Conservation (phyloP, 1,140 invertebrate genomes). For the Drosophila santomea region DNA sequence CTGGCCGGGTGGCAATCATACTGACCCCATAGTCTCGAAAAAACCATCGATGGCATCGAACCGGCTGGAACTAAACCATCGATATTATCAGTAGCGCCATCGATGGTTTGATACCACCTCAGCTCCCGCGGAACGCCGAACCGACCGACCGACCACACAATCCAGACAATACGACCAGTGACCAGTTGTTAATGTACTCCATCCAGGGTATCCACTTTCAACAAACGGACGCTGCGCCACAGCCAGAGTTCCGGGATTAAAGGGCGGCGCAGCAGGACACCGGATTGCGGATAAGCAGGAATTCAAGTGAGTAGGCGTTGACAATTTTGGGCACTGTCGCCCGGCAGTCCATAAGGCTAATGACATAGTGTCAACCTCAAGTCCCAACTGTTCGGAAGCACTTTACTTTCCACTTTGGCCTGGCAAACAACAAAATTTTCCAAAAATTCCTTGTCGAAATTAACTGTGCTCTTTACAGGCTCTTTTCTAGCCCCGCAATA, state of each 20-base stretch:
- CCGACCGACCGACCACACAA: background rate
- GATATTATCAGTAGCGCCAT: background rate
- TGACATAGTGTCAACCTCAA: background rate
- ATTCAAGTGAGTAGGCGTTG: constrained; percentile 12
- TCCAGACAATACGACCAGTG: constrained; percentile 1
- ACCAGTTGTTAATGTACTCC: constrained; percentile 1
- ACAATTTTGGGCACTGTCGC: background rate
- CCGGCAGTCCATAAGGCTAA: background rate
- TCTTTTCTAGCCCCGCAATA: no score
- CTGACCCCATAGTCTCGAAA: background rate
- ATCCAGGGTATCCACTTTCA: background rate
- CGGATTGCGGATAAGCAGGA: background rate
- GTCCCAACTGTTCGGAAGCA: background rate
- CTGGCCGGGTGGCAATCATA: background rate
- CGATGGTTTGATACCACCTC: constrained; percentile 1
- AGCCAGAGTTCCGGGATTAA: constrained; percentile 36
- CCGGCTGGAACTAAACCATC: background rate
- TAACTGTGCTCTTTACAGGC: background rate
- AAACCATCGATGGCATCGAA: constrained; percentile 6
- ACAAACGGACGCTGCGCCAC: constrained; percentile 33
- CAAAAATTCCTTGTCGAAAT: background rate
- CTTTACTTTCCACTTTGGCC: background rate
- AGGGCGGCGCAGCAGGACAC: constrained; percentile 28
- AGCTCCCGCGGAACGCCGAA: background rate
- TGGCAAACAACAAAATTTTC: background rate